phyloP scores from a whole-genome alignment of 2,797 vertebrate species.

The Chloroceryle amazona region DNA sequence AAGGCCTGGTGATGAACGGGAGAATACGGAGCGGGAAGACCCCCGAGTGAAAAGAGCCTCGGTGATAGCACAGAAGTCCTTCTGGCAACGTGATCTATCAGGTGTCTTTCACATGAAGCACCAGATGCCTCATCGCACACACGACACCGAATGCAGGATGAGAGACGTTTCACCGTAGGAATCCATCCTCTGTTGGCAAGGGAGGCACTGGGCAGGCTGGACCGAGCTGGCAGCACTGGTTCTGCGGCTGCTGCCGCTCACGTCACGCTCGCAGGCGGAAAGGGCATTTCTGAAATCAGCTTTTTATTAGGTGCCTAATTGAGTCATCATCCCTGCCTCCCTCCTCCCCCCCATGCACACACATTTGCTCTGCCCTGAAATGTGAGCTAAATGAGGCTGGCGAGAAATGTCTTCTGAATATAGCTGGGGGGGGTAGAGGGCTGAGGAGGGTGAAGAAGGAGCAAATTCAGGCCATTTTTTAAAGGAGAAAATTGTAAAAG shows the following conservation, averaged over 20 bases:
- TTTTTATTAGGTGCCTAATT: conserved; percentile 40
- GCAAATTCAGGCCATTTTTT: not conserved
- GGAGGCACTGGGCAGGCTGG: not conserved
- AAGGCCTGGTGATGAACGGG: not conserved
- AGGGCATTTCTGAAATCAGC: not conserved
- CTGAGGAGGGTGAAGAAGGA: not conserved
- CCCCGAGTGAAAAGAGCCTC: rapidly evolving
- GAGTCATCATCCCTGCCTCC: not conserved
- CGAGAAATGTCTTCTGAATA: not conserved
- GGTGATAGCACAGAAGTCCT: not conserved
- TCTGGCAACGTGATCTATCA: not conserved
- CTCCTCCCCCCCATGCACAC: not conserved
- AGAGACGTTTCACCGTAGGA: not conserved
- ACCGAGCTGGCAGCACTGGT: not conserved
- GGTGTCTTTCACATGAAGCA: not conserved
- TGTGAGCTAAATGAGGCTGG: not conserved
- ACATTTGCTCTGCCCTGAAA: conserved; percentile 48
- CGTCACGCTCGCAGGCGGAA: rapidly evolving
- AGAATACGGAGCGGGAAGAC: not conserved
- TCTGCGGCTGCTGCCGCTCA: rapidly evolving
- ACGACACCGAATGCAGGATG: not conserved
- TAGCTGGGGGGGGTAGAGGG: not conserved
- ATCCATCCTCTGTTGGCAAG: rapidly evolving
- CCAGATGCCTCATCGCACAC: not conserved
- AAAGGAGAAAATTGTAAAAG: not conserved